These are phyloP conservation scores for Acanthopleura granulata DNA, from an alignment of 2,888 invertebrate species.

Conservation along the genomic window DNA sequence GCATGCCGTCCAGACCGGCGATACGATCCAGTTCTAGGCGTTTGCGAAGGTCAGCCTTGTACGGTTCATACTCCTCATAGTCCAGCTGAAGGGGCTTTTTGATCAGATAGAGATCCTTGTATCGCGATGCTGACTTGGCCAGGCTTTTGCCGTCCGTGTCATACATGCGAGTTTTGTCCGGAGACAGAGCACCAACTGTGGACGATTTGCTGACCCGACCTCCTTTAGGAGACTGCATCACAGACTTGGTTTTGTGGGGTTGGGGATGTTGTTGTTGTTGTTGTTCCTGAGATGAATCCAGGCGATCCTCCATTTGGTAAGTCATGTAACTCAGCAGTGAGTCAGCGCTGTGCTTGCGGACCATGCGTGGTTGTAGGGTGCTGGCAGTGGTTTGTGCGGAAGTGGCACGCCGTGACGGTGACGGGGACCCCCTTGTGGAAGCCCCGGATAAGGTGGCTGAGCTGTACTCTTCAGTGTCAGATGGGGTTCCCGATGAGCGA, in stretches of 20 bases:
- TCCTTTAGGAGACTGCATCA: constrained; percentile 15
- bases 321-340: constrained; percentile 55
- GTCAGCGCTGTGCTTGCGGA: constrained; percentile 57
- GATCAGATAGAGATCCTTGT: constrained; percentile 60
- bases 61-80: constrained; percentile 66
- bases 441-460: constrained; percentile 13
- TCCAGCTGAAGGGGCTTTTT: constrained; percentile 66
- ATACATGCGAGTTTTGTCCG: constrained; percentile 40
- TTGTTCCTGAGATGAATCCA: constrained; percentile 37
- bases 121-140: constrained; percentile 45
- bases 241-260: neutral
- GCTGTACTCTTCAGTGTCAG: constrained; percentile 14
- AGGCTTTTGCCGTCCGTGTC: constrained; percentile 50
- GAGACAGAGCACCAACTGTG: constrained; percentile 35
- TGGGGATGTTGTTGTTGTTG: constrained; percentile 26
- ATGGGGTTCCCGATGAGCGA: constrained; percentile 13
- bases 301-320: constrained; percentile 53
- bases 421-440: constrained; percentile 40
- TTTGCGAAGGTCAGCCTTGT: constrained; percentile 58
- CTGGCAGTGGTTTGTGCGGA: constrained; percentile 51
- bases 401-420: constrained; percentile 44
- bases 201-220: constrained; percentile 43
- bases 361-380: constrained; percentile 26
- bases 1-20: constrained; percentile 59
- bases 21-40: constrained; percentile 48